phyloP scores from a whole-genome alignment of 1,140 invertebrate species.

The Rhyzopertha dominica region DNA sequence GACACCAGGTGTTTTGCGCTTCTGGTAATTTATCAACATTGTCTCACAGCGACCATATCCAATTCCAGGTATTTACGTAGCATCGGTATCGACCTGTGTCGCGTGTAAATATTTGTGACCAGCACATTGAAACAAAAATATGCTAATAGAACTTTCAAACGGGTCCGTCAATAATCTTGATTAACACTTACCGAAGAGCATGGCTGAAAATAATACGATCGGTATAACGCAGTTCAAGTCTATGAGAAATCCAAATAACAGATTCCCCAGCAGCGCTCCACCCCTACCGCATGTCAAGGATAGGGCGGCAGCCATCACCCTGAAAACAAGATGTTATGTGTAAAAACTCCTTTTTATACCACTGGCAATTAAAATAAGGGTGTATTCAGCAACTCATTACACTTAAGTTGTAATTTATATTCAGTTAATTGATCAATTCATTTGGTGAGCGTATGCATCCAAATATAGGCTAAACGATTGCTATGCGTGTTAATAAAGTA shows the following conservation, averaged over 20 bases:
- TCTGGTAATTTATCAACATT: too few relatives aligned
- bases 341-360: neutral
- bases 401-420: too few relatives aligned
- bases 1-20: too few relatives aligned
- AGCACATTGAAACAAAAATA: neutral
- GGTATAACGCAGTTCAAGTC: constrained; percentile 68
- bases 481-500: too few relatives aligned
- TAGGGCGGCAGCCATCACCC: constrained; percentile 70
- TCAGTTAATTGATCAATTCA: too few relatives aligned
- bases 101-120: constrained; percentile 2
- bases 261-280: constrained; percentile 63
- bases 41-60: too few relatives aligned
- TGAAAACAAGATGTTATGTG: constrained; percentile 35
- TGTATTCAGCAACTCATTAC: too few relatives aligned
- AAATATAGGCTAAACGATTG: too few relatives aligned
- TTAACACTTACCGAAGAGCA: constrained; percentile 58
- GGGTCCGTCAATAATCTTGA: neutral
- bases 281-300: constrained; percentile 67
- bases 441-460: too few relatives aligned
- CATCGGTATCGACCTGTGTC: constrained; percentile 6
- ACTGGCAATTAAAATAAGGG: neutral
- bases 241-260: constrained; percentile 65
- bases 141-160: neutral
- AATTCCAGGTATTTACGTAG: neutral
- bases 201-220: constrained; percentile 60